Base-by-base conservation (phyloP, 2,797 vertebrate genomes). In the Lateolabrax maculatus region DNA sequence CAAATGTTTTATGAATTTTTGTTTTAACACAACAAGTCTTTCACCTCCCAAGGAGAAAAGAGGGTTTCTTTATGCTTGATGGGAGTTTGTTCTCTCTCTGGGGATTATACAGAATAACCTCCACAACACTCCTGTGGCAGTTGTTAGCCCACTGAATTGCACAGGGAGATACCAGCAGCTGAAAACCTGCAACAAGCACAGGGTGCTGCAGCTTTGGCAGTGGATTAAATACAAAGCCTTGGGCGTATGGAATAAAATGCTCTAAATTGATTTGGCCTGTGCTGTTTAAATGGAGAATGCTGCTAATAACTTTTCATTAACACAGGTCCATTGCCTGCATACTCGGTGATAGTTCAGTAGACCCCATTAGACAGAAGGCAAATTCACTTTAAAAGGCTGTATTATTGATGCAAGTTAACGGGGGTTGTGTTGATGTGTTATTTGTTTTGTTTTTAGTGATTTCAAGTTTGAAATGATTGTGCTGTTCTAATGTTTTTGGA, bases 241-340 rank as follows among this genome's bases (percentile, higher is more conserved):
- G 44, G 87, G 88, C 82, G 8, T 82, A 49, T 71, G 70, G 82
- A 91, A 81, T 90, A 80, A 89, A 92, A 93, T 85, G 64, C 65
- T 81, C 71, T 52, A 82, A 87, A 93, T 90, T 87, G 90, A 94
- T 92, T 91, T 84, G 71, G 80, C 79, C 77, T 71, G 58, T 83
- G 69, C 87, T 74, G 84, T 93, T 94, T 91, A 89, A 81, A 85
- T 63, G 31, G 60, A 37, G 83, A 90, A 87, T 80, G 75, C 72
- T 79, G 82, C 80, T 93, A 92, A 94, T 92, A 85, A 90, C 80
- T 90, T 92, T 91, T 89, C 87, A 91, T 93, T 91, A 91, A 80
- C 81, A 66, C 74, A 74, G 71, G 73, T 58, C 72, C 58, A 83
- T 75, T 77, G 81, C 79, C 75, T 84, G 31, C 67, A 63, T 84